Conservation (phyloP, 2,888 invertebrate species). For the Sylvicola fuscatus region DNA sequence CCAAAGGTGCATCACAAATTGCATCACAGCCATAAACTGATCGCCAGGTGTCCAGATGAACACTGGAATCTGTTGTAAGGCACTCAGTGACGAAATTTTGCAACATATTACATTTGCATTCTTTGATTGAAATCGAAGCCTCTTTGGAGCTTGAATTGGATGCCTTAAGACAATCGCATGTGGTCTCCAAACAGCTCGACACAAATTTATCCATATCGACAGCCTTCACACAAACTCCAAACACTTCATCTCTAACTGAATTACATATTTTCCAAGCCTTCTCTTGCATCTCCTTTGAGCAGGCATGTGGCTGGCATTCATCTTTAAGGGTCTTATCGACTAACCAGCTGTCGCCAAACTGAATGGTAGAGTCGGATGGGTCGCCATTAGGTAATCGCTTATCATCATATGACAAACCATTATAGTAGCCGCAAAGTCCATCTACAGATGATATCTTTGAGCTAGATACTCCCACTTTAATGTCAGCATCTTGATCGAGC, state of each 20-base stretch:
- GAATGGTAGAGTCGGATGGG: conserved; percentile 35
- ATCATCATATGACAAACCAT: conserved; percentile 43
- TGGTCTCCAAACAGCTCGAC: conserved; percentile 50
- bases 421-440: conserved; percentile 62
- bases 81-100: conserved; percentile 56
- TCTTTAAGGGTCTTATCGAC: conserved; percentile 25
- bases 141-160: conserved; percentile 13
- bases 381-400: conserved; percentile 46
- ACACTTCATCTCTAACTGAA: conserved; percentile 39
- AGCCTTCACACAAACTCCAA: conserved; percentile 39
- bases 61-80: conserved; percentile 35
- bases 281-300: conserved; percentile 37
- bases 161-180: conserved; percentile 38
- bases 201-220: conserved; percentile 47
- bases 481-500: conserved; percentile 43
- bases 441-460: conserved; percentile 42
- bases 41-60: conserved; percentile 51
- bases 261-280: conserved; percentile 47
- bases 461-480: conserved; percentile 48
- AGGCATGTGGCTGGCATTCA: conserved; percentile 37
- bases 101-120: conserved; percentile 49
- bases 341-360: conserved; percentile 63
- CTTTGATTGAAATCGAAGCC: conserved; percentile 16
- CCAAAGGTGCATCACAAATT: conserved; percentile 49
- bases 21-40: conserved; percentile 49